Conservation (phyloP, 2,888 invertebrate species). For the Melanophora roralis region DNA sequence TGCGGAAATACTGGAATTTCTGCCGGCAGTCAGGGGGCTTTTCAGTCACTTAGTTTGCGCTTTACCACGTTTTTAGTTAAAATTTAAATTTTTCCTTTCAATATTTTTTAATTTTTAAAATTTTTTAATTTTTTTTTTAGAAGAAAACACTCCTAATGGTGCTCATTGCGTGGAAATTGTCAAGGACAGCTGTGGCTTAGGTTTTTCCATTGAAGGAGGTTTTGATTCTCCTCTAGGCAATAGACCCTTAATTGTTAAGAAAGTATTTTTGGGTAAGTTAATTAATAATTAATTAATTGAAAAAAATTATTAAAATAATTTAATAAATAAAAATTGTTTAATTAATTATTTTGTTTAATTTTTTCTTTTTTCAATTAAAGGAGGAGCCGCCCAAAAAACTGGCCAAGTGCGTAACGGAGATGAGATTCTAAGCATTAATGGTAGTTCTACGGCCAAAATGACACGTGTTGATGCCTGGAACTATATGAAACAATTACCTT, state of each 20-base stretch:
- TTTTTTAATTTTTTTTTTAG: constrained; percentile 60
- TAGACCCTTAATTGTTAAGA: constrained; percentile 91
- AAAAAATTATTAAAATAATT: constrained; percentile 2
- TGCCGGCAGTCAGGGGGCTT: no score
- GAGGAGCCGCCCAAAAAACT: constrained; percentile 92
- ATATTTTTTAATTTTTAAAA: background rate
- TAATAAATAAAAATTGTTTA: background rate
- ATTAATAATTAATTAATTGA: background rate
- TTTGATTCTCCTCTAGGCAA: constrained; percentile 93
- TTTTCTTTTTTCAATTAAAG: constrained; percentile 77
- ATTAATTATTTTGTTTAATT: background rate
- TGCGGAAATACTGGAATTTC: no score
- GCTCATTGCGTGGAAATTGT: constrained; percentile 70
- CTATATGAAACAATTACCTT: constrained; percentile 91
- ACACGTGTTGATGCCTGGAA: constrained; percentile 97
- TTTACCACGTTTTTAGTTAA: no score
- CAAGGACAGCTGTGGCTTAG: constrained; percentile 92
- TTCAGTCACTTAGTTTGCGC: no score
- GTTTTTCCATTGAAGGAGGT: constrained; percentile 96
- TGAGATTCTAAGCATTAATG: constrained; percentile 90
- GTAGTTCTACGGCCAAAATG: constrained; percentile 87
- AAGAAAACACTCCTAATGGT: constrained; percentile 69
- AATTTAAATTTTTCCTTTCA: no score
- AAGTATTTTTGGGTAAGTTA: constrained; percentile 91
- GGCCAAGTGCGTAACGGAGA: constrained; percentile 91